phyloP scores from a whole-genome alignment of 2,797 vertebrate species.

The Pseudocheirus occidentalis region DNA sequence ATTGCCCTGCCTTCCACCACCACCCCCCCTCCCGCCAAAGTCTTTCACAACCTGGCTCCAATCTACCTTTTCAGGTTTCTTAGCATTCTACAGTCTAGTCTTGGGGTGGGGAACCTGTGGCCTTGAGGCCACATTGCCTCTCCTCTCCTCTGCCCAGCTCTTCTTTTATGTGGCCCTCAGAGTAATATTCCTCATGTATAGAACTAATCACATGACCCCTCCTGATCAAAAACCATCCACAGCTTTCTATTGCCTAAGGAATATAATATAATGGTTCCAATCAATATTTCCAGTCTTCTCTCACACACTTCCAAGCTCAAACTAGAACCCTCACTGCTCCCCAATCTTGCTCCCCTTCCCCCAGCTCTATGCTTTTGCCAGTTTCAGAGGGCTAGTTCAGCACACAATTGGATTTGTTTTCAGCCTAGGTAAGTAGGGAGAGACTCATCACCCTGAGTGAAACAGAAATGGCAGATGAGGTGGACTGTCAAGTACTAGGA shows the following conservation, averaged over 20 bases:
- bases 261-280: too few relatives aligned
- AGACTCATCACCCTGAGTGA: background rate
- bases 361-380: background rate
- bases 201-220: too few relatives aligned
- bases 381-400: background rate
- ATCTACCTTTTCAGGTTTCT: background rate
- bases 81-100: background rate
- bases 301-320: too few relatives aligned
- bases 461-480: background rate
- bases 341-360: background rate
- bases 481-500: background rate
- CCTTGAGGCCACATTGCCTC: too few relatives aligned
- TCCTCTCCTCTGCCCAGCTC: background rate
- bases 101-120: too few relatives aligned
- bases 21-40: too few relatives aligned
- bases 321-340: background rate
- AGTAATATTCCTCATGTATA: too few relatives aligned
- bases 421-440: background rate
- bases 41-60: background rate
- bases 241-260: too few relatives aligned
- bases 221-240: too few relatives aligned
- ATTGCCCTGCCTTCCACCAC: too few relatives aligned
- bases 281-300: too few relatives aligned
- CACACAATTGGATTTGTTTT: background rate
- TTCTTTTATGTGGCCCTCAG: background rate